Evolutionary conservation across 2,113 vertebrate species (phyloP).

Genomic region (Cichladusa arquata): DNA sequence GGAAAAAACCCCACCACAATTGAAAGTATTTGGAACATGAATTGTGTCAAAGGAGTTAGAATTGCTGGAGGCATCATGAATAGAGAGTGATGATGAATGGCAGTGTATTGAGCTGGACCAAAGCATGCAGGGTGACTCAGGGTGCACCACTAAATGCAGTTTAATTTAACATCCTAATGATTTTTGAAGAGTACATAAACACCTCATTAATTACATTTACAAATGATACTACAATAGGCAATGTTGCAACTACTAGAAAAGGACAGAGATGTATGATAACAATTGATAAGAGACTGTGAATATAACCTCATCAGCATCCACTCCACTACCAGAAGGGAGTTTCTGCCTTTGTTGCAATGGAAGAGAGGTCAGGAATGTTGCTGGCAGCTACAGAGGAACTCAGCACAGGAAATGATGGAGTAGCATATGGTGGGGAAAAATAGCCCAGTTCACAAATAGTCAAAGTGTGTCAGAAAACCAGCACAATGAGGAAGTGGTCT

Average conservation of each 20-base stretch:
- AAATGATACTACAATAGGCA: background rate
- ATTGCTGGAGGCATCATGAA: background rate
- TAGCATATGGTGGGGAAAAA: background rate
- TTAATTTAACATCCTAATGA: conserved; percentile 48
- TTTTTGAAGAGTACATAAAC: conserved; percentile 44
- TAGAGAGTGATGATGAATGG: background rate
- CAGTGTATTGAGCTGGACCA: background rate
- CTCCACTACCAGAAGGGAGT: background rate
- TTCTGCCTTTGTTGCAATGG: background rate
- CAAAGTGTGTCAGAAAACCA: background rate
- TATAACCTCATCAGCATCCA: background rate
- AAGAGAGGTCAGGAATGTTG: background rate
- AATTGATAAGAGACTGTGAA: background rate
- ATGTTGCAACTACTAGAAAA: background rate
- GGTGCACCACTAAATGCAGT: background rate
- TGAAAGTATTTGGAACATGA: background rate
- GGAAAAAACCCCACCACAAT: rapidly evolving
- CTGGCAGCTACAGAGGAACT: background rate
- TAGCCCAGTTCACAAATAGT: background rate
- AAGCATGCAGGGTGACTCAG: background rate
- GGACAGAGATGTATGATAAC: conserved; percentile 18
- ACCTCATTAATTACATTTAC: conserved; percentile 55
- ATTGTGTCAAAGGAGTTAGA: background rate
- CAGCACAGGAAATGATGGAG: background rate
- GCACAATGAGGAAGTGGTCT: background rate